A percentile compares a stretch with the other conserved stretches of the same genome.
Evolutionary conservation across 2,113 vertebrate species (phyloP).

Genomic region (Fukomys damarensis): DNA sequence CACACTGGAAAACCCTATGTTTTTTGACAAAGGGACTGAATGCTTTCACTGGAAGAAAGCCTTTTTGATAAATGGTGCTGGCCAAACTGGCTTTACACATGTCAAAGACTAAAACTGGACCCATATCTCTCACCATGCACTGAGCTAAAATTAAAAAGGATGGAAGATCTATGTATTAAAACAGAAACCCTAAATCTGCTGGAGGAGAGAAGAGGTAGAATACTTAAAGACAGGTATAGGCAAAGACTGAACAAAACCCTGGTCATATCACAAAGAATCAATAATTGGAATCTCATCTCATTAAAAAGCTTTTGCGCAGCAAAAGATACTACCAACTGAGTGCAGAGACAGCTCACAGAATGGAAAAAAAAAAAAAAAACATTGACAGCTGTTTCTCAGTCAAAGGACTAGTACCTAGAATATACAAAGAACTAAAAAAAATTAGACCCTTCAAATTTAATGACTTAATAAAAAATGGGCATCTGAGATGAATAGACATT

Average conservation of each 20-base stretch:
- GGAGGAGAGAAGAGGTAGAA: background rate
- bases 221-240: background rate
- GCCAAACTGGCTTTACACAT: background rate
- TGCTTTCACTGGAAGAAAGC: background rate
- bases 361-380: background rate
- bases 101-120: background rate
- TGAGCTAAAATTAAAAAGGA: background rate
- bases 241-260: background rate
- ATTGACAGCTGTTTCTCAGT: background rate
- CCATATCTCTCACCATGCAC: background rate
- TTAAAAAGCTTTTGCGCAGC: background rate
- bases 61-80: background rate
- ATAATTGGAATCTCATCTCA: background rate
- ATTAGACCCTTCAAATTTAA: background rate
- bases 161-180: background rate
- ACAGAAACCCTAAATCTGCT: background rate
- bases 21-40: background rate
- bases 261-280: background rate
- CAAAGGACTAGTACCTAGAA: background rate
- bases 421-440: background rate
- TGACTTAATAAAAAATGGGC: background rate
- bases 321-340: background rate
- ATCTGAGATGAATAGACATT: background rate
- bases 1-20: background rate
- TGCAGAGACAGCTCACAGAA: background rate